Conservation (phyloP, 2,888 invertebrate genomes). For the Sinelater perroti region DNA sequence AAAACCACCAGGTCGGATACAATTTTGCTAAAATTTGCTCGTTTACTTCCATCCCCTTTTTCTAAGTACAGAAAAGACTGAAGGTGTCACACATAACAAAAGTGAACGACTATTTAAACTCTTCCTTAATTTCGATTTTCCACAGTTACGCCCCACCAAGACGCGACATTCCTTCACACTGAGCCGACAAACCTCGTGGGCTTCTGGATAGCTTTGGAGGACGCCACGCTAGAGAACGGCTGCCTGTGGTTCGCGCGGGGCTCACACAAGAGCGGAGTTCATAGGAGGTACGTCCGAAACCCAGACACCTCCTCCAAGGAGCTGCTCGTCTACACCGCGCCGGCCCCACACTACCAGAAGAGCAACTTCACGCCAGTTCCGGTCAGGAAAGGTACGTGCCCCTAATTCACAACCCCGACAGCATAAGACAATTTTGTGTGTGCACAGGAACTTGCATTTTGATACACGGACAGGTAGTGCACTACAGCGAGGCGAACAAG, state of each 20-base stretch:
- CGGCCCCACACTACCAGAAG: conserved; percentile 74
- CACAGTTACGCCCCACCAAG: conserved; percentile 82
- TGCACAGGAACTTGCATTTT: conserved; percentile 82
- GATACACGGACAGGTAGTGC: conserved; percentile 92
- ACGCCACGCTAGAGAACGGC: conserved; percentile 91
- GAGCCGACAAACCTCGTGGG: conserved; percentile 84
- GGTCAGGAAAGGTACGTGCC: conserved; percentile 90
- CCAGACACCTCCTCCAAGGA: conserved; percentile 70
- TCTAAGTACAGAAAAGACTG: too few species aligned
- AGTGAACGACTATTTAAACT: too few species aligned
- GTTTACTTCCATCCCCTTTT: too few species aligned
- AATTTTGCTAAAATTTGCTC: too few species aligned
- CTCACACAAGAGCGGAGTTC: conserved; percentile 87
- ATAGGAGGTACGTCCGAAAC: conserved; percentile 75
- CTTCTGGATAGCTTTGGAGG: conserved; percentile 96
- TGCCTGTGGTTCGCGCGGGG: conserved; percentile 93
- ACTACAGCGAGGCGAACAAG: conserved; percentile 87
- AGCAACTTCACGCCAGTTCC: conserved; percentile 81
- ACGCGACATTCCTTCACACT: conserved; percentile 86
- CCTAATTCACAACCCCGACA: too few species aligned
- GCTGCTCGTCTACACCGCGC: conserved; percentile 73
- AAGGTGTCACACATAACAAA: too few species aligned
- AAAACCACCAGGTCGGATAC: too few species aligned
- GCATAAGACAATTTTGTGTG: conserved; percentile 15
- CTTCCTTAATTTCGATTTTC: not conserved